Percentiles rank a stretch among this genome's conserved stretches.
phyloP scores from a whole-genome alignment of 2,888 invertebrate genomes.

The Noctua janthe region DNA sequence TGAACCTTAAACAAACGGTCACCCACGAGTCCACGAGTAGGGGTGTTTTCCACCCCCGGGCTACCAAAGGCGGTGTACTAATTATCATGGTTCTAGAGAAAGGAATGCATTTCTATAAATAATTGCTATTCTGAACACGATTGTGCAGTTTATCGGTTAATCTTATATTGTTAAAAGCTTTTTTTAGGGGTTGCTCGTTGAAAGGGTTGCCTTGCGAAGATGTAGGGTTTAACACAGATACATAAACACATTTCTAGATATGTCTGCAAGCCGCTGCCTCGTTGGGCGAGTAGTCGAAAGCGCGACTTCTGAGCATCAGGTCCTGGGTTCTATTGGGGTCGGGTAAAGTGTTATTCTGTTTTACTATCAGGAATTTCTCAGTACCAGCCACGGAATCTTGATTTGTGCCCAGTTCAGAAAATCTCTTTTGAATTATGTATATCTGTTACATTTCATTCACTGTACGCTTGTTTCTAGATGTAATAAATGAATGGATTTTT shows the following conservation, averaged over 20 bases:
- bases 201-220: slow-evolving; percentile 11
- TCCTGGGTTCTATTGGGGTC: background rate
- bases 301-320: background rate
- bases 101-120: background rate
- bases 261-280: background rate
- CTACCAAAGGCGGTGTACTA: background rate
- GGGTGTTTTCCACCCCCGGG: background rate
- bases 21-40: background rate
- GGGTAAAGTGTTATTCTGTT: background rate
- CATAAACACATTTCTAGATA: background rate
- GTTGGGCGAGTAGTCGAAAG: background rate
- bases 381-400: background rate
- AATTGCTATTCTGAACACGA: slow-evolving; percentile 1
- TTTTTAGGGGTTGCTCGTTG: slow-evolving; percentile 1
- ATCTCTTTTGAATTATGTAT: too few relatives aligned
- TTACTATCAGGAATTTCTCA: background rate
- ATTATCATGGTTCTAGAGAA: background rate
- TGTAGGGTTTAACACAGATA: background rate
- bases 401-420: background rate
- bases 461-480: background rate
- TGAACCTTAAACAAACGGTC: background rate
- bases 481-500: background rate
- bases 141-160: slow-evolving; percentile 27
- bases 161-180: slow-evolving; percentile 17
- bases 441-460: background rate